Evolutionary conservation across 2,888 invertebrate species (phyloP).

Genomic region (Rhogogaster chlorosoma): DNA sequence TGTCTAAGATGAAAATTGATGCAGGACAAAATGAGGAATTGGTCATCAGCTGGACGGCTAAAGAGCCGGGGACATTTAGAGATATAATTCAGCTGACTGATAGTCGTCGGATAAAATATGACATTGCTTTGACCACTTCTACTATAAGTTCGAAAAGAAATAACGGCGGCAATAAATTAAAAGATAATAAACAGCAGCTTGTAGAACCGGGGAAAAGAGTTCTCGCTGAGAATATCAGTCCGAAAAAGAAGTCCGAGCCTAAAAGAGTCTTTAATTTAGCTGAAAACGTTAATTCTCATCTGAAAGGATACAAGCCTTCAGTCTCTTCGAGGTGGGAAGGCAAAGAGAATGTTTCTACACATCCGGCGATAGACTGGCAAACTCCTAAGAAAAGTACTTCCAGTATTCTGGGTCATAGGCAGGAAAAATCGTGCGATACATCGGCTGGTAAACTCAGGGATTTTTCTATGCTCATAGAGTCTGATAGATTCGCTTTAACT

Average conservation of each 20-base stretch:
- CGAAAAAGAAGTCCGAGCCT: background rate
- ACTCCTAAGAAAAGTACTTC: conserved; percentile 37
- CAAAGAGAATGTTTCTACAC: conserved; percentile 18
- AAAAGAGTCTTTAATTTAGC: conserved; percentile 14
- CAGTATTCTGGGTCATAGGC: background rate
- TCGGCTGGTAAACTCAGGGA: conserved; percentile 50
- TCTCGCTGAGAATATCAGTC: conserved; percentile 8
- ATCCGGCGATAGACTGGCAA: background rate
- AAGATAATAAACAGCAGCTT: background rate
- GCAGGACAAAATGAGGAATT: conserved; percentile 80
- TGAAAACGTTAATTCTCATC: conserved; percentile 10
- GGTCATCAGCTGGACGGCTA: conserved; percentile 84
- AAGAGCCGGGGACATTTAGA: conserved; percentile 81
- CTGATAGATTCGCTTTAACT: conserved; percentile 57
- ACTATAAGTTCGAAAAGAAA: conserved; percentile 55
- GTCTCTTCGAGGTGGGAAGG: background rate
- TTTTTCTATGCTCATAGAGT: conserved; percentile 57
- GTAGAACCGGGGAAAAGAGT: background rate
- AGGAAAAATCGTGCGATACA: conserved; percentile 31
- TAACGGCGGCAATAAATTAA: conserved; percentile 49
- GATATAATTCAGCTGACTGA: conserved; percentile 84
- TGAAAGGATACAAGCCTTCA: conserved; percentile 1
- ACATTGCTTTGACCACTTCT: conserved; percentile 78
- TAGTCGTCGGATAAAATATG: conserved; percentile 83
- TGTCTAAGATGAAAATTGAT: conserved; percentile 80